Evolutionary conservation across 2,113 vertebrate genomes (phyloP), one percentile per base, ranked within the genome.

Genomic region (Parus major): DNA sequence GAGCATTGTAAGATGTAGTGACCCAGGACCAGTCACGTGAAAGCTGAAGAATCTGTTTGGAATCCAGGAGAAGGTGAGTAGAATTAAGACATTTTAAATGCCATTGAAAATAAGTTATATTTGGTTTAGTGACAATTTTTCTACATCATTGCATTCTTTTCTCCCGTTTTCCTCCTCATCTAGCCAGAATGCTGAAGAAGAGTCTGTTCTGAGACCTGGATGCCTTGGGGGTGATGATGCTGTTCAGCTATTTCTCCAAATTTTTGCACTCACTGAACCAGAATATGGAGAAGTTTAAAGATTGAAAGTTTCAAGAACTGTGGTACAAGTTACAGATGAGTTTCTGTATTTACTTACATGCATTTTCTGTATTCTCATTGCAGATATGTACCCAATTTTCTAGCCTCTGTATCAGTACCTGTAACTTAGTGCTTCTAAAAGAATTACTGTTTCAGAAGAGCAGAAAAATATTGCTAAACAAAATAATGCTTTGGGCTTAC

Each of bases 31-130:
- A 91, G 73, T 53, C 73, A 96, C 86, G 50, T 93, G 81, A 95
- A 95, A 91, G 18, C 73, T 95, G 94, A 92, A 95, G 96, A 86
- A 88, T 72, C 70, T 88, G 5, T 57, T 64, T 91, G 87, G 57
- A 92, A 59, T 85, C 31, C 55, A 72, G 59, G 63, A 80, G 42
- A 86, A 80, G 91, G 96, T 96, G 80, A 96, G 95, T 95, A 80
- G 56, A 72, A 90, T 41, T 69, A 65, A 72, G 10, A 59, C 12
- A 59, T 87, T 59, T 73, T 15, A 72, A 90, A 39, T 82, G 21
- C 10, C 12, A 33, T 14, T 87, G 11, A 75, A 91, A 91, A 72
- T 57, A 23, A 60, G 3, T 10, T 69, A 36, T 59, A 18, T 93
- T 93, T 8, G 3, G 1, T 79, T 91, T 55, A 39, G 33, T 95